A percentile compares a stretch with the other conserved stretches of the same genome.
phyloP scores from a whole-genome alignment of 2,797 vertebrate genomes.

The Paedocypris micromegethes region DNA sequence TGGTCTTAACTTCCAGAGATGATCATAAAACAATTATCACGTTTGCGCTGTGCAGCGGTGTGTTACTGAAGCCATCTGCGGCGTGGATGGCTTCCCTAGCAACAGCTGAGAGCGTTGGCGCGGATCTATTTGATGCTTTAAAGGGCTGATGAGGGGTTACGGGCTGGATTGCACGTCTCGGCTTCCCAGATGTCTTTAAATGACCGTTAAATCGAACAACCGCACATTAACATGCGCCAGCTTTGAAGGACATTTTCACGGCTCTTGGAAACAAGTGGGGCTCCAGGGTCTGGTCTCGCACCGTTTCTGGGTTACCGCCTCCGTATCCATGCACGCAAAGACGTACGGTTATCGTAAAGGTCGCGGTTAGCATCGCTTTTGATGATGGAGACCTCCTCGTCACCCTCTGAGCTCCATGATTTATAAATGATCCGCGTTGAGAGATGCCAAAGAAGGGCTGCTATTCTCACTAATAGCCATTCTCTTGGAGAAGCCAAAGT shows the following conservation, averaged over 20 bases:
- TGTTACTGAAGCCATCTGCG: constrained; percentile 19
- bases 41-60: constrained; percentile 10
- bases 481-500: too few species aligned
- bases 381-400: neutral
- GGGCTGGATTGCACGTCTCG: constrained; percentile 3
- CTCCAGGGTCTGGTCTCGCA: neutral
- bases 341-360: neutral
- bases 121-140: constrained; percentile 17
- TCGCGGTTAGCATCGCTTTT: neutral
- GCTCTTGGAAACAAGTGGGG: constrained; percentile 13
- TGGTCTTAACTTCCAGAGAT: neutral
- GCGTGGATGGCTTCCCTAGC: constrained; percentile 38
- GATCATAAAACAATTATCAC: constrained; percentile 34
- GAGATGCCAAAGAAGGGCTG: neutral
- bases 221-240: constrained; percentile 11
- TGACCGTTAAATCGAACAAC: neutral
- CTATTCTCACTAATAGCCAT: neutral
- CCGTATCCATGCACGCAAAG: neutral
- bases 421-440: neutral
- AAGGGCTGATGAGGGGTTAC: constrained; percentile 7
- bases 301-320: neutral
- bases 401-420: neutral
- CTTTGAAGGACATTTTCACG: constrained; percentile 8
- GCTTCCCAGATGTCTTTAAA: constrained; percentile 11
- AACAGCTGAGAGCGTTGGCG: constrained; percentile 17